Base-by-base conservation (phyloP, 1,140 invertebrate genomes). In the Lerema accius region DNA sequence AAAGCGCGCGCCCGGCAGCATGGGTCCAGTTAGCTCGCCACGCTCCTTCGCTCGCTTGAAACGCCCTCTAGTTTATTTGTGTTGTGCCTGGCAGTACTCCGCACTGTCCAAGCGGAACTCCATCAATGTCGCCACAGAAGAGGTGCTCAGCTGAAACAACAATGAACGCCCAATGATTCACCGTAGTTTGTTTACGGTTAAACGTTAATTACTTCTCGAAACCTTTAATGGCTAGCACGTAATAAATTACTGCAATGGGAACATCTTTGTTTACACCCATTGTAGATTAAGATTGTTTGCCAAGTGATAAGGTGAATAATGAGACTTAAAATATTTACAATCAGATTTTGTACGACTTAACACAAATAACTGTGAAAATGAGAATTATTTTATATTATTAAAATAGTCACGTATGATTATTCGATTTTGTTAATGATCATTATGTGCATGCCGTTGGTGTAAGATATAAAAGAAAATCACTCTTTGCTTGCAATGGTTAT, bases 1-100 rank as follows among this genome's bases (percentile, higher is more conserved):
- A 56, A 69, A 53, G 71, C 70, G 73, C 77, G 78, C 72, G 80
- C 76, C 84, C 72, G 74, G 71, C 84, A 78, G 83, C 84, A 84
- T 86, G 76, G 73, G 78, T 87, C 72, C 67, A 67, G 81, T 62
- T 59, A 60, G 73, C 65, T 65, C 66, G 69, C 76, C 69, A 66
- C 61, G 75, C 73, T 71, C 75, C 76, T 77, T 80, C 69, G 74
- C 69, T 71, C 67, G 48, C 77, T 65, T 69, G 67, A 67, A 71
- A 74, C 70, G 73, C 82, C 80, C 72, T 74, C 78, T 68, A 71
- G 88, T 95, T 95, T 97, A 97, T 96, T 97, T 97, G 95, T 97
- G 96, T 95, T 97, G 96, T 92, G 96, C 97, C 94, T 97, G 96
- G 95, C 97, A 98, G 93, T 97, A 97, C 93, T 97, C 96, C 93